Conservation (phyloP, 2,113 vertebrate species). For the Psammodynastes pulverulentus region DNA sequence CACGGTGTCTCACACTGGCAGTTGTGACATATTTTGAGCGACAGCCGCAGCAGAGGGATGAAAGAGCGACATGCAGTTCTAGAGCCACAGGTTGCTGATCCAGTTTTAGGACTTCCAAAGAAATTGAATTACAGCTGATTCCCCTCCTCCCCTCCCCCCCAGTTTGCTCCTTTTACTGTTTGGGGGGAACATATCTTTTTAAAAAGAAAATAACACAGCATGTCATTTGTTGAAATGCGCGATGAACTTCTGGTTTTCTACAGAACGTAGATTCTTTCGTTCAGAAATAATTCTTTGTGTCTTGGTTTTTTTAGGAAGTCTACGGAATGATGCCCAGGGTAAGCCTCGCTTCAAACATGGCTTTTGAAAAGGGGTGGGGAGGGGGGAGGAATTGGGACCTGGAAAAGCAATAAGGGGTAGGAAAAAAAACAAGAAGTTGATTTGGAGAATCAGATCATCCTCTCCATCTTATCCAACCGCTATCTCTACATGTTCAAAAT, state of each 20-base stretch:
- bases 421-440: neutral
- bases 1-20: no score
- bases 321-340: conserved; percentile 80
- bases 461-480: no score
- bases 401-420: no score
- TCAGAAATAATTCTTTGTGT: neutral
- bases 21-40: no score
- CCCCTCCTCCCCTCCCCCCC: rapidly evolving
- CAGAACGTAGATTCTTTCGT: neutral
- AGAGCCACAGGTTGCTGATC: no score
- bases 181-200: rapidly evolving
- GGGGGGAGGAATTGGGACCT: neutral
- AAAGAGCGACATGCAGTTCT: no score
- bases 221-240: neutral
- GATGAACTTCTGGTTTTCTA: neutral
- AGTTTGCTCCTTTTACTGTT: rapidly evolving
- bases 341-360: conserved; percentile 31
- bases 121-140: neutral
- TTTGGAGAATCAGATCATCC: neutral
- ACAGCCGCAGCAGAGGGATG: no score
- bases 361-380: neutral
- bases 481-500: neutral
- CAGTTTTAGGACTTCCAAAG: neutral
- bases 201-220: no score
- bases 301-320: conserved; percentile 73